Conservation (phyloP, 2,797 vertebrate genomes). For the Esox lucius region DNA sequence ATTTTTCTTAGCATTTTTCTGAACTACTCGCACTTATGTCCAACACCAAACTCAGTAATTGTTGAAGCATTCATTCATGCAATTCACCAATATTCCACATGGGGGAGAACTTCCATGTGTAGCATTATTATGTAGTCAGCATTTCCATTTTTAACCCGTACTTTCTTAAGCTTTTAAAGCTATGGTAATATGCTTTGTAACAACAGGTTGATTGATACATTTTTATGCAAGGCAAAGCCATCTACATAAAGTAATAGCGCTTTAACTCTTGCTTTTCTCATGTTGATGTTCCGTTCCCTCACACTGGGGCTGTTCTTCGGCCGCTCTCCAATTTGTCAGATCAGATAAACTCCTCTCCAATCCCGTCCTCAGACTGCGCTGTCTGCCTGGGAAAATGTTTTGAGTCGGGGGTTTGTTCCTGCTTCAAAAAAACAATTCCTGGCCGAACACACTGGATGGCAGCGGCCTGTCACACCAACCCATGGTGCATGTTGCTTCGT, state of each 20-base stretch:
- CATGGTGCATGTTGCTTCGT: too few relatives aligned
- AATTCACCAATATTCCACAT: too few relatives aligned
- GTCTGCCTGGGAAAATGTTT: slow-evolving; percentile 15
- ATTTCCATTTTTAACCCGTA: not conserved
- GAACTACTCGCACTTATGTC: too few relatives aligned
- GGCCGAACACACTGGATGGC: too few relatives aligned
- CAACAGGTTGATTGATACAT: not conserved
- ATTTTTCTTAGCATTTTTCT: too few relatives aligned
- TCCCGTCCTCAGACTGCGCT: slow-evolving; percentile 2
- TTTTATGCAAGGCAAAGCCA: not conserved
- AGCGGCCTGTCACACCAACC: too few relatives aligned
- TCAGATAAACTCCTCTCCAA: slow-evolving; percentile 17
- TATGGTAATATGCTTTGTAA: not conserved
- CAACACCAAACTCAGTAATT: too few relatives aligned
- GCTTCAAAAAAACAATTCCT: too few relatives aligned
- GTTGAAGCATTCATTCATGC: too few relatives aligned
- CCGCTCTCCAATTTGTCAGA: slow-evolving; percentile 1
- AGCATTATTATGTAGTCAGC: too few relatives aligned
- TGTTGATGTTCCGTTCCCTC: not conserved
- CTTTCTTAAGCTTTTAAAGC: not conserved
- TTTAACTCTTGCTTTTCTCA: not conserved
- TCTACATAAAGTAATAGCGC: not conserved
- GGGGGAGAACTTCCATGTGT: too few relatives aligned
- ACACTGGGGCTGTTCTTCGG: slow-evolving; percentile 16
- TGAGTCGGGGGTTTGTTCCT: slow-evolving; percentile 8